Evolutionary conservation across 2,888 invertebrate genomes (phyloP).

Genomic region (Sphaerophoria rueppellii): DNA sequence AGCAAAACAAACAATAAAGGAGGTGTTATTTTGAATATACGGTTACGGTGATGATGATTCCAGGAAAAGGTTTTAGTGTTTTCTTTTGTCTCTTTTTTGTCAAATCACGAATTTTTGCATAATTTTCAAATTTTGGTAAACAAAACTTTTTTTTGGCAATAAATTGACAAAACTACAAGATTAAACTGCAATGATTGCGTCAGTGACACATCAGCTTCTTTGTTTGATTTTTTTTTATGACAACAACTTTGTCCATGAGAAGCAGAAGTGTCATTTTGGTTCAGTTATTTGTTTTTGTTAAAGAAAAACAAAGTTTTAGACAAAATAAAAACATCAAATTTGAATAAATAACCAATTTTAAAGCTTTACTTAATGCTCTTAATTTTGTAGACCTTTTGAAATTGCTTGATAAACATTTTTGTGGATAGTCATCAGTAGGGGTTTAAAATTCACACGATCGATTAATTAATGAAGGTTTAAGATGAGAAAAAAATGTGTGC

Average conservation of each 20-base stretch:
- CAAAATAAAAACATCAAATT: constrained; percentile 28
- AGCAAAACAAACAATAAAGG: constrained; percentile 30
- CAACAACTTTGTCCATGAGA: constrained; percentile 30
- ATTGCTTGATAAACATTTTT: constrained; percentile 15
- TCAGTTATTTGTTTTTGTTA: constrained; percentile 10
- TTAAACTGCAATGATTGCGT: constrained; percentile 34
- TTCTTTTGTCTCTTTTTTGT: neutral
- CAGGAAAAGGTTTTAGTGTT: constrained; percentile 43
- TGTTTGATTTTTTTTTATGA: constrained; percentile 24
- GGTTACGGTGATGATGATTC: constrained; percentile 28
- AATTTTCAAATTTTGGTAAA: constrained; percentile 38
- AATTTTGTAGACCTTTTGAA: neutral
- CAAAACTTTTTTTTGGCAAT: constrained; percentile 33
- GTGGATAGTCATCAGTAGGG: constrained; percentile 20
- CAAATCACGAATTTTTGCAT: constrained; percentile 61
- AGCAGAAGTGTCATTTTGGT: constrained; percentile 21
- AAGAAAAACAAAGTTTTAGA: constrained; percentile 2
- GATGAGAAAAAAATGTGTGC: neutral
- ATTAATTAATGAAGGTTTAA: constrained; percentile 48
- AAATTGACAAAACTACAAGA: constrained; percentile 53
- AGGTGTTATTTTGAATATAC: constrained; percentile 1
- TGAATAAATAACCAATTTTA: constrained; percentile 41
- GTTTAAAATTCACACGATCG: constrained; percentile 56
- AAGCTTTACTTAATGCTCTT: neutral
- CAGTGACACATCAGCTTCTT: constrained; percentile 7